Evolutionary conservation across 2,888 invertebrate species (phyloP).

Genomic region (Cynaeus angustus): DNA sequence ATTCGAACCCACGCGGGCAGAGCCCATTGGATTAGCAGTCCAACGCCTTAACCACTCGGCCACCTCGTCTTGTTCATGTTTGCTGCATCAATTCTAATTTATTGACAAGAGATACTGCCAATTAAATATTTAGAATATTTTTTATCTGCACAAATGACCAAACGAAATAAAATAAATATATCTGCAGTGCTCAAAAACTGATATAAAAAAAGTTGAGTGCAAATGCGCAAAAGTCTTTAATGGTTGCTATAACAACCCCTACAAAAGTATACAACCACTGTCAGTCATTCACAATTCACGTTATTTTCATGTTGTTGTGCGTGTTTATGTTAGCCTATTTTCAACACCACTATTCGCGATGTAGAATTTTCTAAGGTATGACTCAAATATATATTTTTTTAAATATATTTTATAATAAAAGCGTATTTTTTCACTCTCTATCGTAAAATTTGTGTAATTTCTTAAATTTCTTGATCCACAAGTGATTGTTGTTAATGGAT

Average conservation of each 20-base stretch:
- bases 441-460: no score
- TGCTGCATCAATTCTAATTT: background rate
- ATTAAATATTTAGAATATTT: background rate
- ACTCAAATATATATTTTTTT: constrained; percentile 8
- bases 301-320: constrained; percentile 51
- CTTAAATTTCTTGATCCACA: background rate
- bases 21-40: constrained; percentile 80
- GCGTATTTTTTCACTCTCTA: no score
- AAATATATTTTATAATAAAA: no score
- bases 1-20: constrained; percentile 80
- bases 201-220: constrained; percentile 15
- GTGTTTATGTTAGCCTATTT: constrained; percentile 49
- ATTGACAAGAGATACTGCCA: background rate
- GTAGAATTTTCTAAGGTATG: constrained; percentile 40
- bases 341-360: constrained; percentile 37
- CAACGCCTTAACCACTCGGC: constrained; percentile 80
- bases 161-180: background rate
- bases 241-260: constrained; percentile 52
- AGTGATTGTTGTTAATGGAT: constrained; percentile 6
- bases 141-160: background rate
- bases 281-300: constrained; percentile 45
- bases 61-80: constrained; percentile 72
- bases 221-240: constrained; percentile 47
- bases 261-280: constrained; percentile 50
- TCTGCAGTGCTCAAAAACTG: constrained; percentile 3